phyloP scores from a whole-genome alignment of 2,113 vertebrate species.

The Heloderma charlesbogerti region DNA sequence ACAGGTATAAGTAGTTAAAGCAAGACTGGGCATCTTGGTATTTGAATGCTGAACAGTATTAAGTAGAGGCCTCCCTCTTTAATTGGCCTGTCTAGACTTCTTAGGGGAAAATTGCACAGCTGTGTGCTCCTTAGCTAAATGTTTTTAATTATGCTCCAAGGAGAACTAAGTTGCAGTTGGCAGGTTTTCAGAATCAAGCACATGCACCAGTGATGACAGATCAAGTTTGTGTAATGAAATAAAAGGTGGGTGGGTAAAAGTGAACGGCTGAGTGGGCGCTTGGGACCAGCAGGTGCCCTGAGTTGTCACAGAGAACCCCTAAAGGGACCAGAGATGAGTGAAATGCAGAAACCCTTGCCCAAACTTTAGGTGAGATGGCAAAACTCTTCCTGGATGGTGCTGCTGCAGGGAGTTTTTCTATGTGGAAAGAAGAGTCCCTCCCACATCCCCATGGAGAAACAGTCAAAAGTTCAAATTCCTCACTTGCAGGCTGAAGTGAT shows the following conservation, averaged over 20 bases:
- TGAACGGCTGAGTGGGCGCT: accelerated
- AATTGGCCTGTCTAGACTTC: no score
- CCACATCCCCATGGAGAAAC: background rate
- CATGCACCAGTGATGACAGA: no score
- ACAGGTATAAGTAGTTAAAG: background rate
- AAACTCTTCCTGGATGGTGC: accelerated
- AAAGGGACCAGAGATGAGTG: background rate
- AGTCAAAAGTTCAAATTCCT: background rate
- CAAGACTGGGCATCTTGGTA: background rate
- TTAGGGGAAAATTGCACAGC: background rate
- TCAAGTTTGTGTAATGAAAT: background rate
- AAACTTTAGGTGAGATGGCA: background rate
- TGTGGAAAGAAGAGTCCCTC: background rate
- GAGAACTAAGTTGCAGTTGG: background rate
- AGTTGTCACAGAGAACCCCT: background rate
- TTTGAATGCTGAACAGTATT: background rate
- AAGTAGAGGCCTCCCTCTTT: background rate
- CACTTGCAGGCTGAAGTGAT: background rate
- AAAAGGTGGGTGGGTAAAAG: no score
- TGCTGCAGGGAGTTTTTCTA: background rate
- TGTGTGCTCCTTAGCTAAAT: accelerated
- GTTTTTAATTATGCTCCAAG: background rate
- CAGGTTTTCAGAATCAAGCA: background rate
- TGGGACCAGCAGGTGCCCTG: no score
- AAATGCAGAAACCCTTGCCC: background rate